phyloP scores from a whole-genome alignment of 2,113 vertebrate species.

The Callorhinus ursinus region DNA sequence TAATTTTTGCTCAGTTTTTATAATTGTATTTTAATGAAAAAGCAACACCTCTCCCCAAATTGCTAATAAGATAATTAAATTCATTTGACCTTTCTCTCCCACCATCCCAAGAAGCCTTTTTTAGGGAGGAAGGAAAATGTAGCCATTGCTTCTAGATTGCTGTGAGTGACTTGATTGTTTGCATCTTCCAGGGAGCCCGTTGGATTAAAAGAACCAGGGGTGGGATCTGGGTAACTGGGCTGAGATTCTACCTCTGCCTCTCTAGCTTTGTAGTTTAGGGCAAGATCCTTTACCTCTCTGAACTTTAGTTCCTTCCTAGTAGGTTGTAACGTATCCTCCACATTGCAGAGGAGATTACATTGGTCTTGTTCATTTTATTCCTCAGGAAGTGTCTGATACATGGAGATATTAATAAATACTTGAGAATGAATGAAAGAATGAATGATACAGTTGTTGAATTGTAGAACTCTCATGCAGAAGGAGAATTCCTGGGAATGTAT shows the following conservation, averaged over 20 bases:
- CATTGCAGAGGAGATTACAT: background rate
- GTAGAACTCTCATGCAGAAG: background rate
- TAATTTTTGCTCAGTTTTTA: slow-evolving; percentile 52
- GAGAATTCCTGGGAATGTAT: background rate
- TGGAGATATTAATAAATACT: background rate
- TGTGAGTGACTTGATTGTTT: background rate
- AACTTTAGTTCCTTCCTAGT: background rate
- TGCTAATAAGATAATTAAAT: slow-evolving; percentile 66
- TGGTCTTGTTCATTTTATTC: background rate
- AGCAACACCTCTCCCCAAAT: slow-evolving; percentile 65
- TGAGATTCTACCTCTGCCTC: background rate
- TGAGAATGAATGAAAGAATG: background rate
- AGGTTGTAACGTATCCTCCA: background rate
- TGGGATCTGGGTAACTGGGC: too few relatives aligned
- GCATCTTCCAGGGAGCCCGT: background rate
- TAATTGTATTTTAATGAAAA: slow-evolving; percentile 64
- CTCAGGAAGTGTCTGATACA: background rate
- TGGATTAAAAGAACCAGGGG: background rate
- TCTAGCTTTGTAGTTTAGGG: background rate
- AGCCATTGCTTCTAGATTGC: background rate
- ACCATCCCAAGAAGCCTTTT: slow-evolving; percentile 2
- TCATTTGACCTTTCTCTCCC: slow-evolving; percentile 25
- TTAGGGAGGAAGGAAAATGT: background rate
- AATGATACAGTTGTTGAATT: background rate
- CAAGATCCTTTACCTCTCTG: background rate